Evolutionary conservation across 2,797 vertebrate species (phyloP).

Genomic region (Anisognathus igniventris): DNA sequence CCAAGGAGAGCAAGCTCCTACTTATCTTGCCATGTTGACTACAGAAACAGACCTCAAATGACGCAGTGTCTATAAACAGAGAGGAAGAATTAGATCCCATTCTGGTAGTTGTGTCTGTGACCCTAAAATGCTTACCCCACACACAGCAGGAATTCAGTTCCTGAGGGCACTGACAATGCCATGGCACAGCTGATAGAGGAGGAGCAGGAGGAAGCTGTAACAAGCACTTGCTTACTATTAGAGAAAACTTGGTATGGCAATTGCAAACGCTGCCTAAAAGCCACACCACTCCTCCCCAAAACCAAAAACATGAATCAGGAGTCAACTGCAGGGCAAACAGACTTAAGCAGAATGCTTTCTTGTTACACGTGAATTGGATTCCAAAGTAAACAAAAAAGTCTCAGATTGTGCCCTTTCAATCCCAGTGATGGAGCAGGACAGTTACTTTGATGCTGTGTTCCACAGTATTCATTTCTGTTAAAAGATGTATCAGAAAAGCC

Average conservation of each 20-base stretch:
- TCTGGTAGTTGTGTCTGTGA: neutral
- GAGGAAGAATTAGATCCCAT: neutral
- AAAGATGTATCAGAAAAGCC: slow-evolving; percentile 1
- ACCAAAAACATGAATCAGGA: neutral
- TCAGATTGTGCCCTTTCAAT: neutral
- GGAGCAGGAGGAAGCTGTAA: neutral
- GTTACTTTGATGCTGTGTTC: neutral
- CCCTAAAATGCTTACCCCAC: neutral
- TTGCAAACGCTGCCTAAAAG: neutral
- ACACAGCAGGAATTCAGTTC: neutral
- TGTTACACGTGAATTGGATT: neutral
- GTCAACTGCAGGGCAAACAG: neutral
- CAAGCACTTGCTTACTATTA: neutral
- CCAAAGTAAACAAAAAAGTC: neutral
- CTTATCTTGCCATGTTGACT: slow-evolving; percentile 20
- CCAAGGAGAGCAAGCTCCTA: neutral
- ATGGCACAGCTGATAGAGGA: neutral
- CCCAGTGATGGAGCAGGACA: neutral
- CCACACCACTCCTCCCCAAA: neutral
- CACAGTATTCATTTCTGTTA: neutral
- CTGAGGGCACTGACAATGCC: neutral
- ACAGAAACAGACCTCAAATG: slow-evolving; percentile 14
- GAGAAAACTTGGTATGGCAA: neutral
- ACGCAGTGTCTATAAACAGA: neutral
- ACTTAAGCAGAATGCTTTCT: neutral